phyloP scores from a whole-genome alignment of 2,113 vertebrate species.

The Phaethon lepturus region DNA sequence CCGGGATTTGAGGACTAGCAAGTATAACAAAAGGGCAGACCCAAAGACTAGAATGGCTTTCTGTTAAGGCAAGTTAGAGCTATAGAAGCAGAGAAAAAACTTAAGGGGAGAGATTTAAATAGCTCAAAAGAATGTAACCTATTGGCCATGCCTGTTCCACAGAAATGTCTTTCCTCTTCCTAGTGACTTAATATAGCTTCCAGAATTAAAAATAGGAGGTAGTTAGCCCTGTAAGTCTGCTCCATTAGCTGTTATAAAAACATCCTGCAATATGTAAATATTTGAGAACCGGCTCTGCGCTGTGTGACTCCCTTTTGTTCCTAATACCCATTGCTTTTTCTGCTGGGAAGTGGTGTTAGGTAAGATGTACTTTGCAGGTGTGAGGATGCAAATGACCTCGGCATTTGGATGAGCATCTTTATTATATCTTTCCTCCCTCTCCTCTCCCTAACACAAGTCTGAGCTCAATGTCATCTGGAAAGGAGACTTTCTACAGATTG shows the following conservation, averaged over 20 bases:
- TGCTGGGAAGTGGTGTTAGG: neutral
- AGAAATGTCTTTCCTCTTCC: slow-evolving; percentile 8
- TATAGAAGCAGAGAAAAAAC: neutral
- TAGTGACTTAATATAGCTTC: slow-evolving; percentile 19
- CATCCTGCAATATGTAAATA: neutral
- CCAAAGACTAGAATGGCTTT: neutral
- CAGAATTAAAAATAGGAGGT: slow-evolving; percentile 36
- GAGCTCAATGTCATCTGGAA: neutral
- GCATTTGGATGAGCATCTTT: neutral
- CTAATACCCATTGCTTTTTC: neutral
- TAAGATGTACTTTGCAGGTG: neutral
- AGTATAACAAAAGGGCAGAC: neutral
- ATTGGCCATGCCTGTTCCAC: neutral
- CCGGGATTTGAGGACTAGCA: neutral
- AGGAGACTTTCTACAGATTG: neutral
- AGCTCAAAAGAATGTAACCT: slow-evolving; percentile 53
- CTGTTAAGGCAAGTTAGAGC: neutral
- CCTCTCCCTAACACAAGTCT: neutral
- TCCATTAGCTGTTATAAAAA: neutral
- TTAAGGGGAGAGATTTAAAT: slow-evolving; percentile 16
- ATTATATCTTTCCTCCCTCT: neutral
- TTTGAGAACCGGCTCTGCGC: neutral
- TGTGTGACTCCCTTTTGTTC: neutral
- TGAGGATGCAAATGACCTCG: neutral
- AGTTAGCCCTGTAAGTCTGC: neutral